phyloP scores from a whole-genome alignment of 2,797 vertebrate genomes.

The Typhlichthys eigenmanni region DNA sequence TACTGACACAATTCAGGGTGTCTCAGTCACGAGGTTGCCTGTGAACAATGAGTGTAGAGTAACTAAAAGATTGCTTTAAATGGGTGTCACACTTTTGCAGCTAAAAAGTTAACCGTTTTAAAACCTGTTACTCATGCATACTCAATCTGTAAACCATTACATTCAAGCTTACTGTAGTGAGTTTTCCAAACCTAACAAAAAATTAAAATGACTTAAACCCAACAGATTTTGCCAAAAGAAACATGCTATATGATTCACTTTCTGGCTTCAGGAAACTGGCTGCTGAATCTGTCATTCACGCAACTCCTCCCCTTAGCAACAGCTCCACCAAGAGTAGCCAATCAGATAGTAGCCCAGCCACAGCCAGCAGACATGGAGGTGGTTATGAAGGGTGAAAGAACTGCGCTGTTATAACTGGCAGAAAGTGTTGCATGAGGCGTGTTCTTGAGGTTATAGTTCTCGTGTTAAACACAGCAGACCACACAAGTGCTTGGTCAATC shows the following conservation, averaged over 20 bases:
- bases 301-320: slow-evolving; percentile 73
- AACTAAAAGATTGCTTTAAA: too few species aligned
- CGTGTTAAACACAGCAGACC: slow-evolving; percentile 47
- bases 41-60: too few species aligned
- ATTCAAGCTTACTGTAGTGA: too few species aligned
- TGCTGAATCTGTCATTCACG: slow-evolving; percentile 39
- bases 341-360: slow-evolving; percentile 60
- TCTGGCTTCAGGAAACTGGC: slow-evolving; percentile 27
- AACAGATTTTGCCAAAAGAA: too few species aligned
- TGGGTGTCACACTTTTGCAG: too few species aligned
- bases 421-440: slow-evolving; percentile 18
- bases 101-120: too few species aligned
- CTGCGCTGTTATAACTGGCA: background rate
- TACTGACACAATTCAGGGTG: background rate
- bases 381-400: slow-evolving; percentile 14
- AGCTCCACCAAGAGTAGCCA: slow-evolving; percentile 62
- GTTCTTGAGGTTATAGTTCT: slow-evolving; percentile 26
- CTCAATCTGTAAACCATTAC: too few species aligned
- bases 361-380: slow-evolving; percentile 33
- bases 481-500: slow-evolving; percentile 56
- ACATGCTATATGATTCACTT: background rate
- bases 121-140: too few species aligned
- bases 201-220: too few species aligned
- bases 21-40: too few species aligned
- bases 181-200: too few species aligned